phyloP scores from a whole-genome alignment of 1,140 invertebrate species.

The Papilio polyxenes region DNA sequence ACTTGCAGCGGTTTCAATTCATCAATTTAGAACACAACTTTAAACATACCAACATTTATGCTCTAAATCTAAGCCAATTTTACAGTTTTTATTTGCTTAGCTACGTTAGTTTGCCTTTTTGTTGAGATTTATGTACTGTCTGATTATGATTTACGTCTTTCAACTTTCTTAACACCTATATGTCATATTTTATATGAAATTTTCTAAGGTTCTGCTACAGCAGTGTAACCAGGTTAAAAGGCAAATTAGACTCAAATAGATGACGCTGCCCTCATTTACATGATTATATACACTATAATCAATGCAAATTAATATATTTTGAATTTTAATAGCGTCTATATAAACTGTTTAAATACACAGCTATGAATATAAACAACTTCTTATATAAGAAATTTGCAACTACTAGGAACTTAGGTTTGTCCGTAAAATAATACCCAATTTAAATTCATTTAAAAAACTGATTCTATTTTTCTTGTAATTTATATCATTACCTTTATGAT shows the following conservation, averaged over 20 bases:
- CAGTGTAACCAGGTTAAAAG: no score
- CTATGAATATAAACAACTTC: not conserved
- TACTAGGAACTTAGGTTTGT: not conserved
- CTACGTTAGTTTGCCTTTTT: not conserved
- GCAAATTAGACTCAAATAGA: not conserved
- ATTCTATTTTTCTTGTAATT: no score
- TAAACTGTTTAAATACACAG: not conserved
- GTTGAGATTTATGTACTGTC: no score
- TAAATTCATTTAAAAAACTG: not conserved
- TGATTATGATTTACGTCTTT: no score
- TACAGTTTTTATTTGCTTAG: not conserved
- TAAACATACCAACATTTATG: not conserved
- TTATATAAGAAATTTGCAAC: not conserved
- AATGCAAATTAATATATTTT: not conserved
- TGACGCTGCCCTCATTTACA: not conserved
- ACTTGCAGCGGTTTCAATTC: not conserved
- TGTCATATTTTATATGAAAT: no score
- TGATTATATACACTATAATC: not conserved
- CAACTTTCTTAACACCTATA: no score
- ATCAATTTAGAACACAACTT: constrained; percentile 3
- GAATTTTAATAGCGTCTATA: not conserved
- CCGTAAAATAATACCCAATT: not conserved
- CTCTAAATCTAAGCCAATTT: not conserved
- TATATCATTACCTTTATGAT: not conserved
- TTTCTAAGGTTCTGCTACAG: no score